Conservation (phyloP, 2,888 invertebrate species). For the Amiota minor region DNA sequence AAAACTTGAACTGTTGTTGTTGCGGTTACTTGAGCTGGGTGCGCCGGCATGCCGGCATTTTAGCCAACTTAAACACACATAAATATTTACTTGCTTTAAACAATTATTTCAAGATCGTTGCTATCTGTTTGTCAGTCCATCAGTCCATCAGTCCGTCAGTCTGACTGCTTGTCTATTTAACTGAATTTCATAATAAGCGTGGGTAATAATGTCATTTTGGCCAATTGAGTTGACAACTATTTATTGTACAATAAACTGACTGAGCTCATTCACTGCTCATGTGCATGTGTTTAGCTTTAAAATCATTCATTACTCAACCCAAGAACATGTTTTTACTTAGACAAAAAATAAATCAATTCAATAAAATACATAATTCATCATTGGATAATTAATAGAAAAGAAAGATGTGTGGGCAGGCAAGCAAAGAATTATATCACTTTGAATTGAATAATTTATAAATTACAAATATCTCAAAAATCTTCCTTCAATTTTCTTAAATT, state of each 20-base stretch:
- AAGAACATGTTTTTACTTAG: neutral
- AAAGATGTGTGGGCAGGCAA: no score
- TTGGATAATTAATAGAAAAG: no score
- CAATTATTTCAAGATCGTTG: constrained; percentile 32
- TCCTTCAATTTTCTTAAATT: no score
- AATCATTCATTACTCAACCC: neutral
- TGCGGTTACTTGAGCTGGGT: neutral
- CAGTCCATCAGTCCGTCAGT: neutral
- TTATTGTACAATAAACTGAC: neutral
- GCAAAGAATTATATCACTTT: no score
- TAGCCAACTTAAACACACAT: neutral
- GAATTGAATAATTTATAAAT: no score
- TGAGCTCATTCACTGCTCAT: neutral
- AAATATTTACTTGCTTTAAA: neutral
- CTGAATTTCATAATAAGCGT: constrained; percentile 30
- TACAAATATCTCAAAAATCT: no score
- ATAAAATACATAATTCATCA: no score
- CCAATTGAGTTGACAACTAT: neutral
- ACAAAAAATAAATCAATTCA: no score
- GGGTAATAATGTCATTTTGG: constrained; percentile 30
- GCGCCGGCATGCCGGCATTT: constrained; percentile 11
- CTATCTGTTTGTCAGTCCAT: neutral
- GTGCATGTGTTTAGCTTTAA: neutral
- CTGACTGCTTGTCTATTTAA: neutral
- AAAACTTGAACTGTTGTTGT: neutral